These are phyloP conservation scores for Diarsia dahlii DNA, from an alignment of 2,888 invertebrate species.

Conservation along the genomic window DNA sequence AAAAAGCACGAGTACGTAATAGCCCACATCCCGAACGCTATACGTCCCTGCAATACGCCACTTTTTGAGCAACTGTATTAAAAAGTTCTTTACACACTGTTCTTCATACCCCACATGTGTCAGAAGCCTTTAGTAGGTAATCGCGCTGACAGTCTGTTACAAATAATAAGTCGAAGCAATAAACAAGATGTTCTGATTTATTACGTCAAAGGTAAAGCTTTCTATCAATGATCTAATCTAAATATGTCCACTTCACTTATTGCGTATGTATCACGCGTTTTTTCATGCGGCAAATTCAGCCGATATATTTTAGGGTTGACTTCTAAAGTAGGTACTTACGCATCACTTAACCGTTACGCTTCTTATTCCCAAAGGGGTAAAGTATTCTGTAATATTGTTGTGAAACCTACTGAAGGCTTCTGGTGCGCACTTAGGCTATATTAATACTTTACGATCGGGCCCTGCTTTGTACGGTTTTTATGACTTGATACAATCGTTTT, in stretches of 20 bases:
- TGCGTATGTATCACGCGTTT: slow-evolving; percentile 23
- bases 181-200: slow-evolving; percentile 8
- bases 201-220: slow-evolving; percentile 1
- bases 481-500: no score
- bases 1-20: no score
- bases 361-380: not conserved
- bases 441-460: no score
- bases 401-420: not conserved
- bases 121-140: not conserved
- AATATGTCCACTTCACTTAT: slow-evolving; percentile 21
- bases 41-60: no score
- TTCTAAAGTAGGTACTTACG: slow-evolving; percentile 7
- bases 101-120: not conserved
- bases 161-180: not conserved
- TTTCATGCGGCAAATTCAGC: slow-evolving; percentile 25
- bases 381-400: not conserved
- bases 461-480: no score
- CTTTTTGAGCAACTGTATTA: no score
- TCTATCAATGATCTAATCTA: slow-evolving; percentile 17
- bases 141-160: not conserved
- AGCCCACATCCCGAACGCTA: no score
- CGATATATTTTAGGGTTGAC: slow-evolving; percentile 20
- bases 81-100: no score
- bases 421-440: no score
- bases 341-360: slow-evolving; percentile 6